A percentile compares a stretch with the other conserved stretches of the same genome.
Conservation (phyloP, 1,140 invertebrate genomes). For the Drosophila sulfurigaster region DNA sequence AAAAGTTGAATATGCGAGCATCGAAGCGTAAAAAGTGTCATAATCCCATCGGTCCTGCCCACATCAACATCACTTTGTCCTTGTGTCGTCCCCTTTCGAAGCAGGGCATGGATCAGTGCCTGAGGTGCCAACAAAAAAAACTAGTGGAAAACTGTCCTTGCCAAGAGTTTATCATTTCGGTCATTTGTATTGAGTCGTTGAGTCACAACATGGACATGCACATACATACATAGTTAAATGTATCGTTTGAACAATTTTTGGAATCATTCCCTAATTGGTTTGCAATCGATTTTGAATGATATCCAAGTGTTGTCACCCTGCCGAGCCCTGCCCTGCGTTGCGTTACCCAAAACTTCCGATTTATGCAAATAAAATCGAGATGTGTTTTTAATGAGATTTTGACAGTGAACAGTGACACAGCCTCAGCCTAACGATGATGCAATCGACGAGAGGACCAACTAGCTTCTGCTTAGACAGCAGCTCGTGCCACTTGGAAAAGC, state of each 20-base stretch:
- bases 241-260: conserved; percentile 34
- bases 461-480: not conserved
- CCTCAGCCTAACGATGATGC: conserved; percentile 40
- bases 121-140: not conserved
- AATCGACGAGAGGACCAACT: conserved; percentile 40
- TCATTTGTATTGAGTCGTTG: conserved; percentile 16
- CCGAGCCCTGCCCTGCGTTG: conserved; percentile 7
- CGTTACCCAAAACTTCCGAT: conserved; percentile 49
- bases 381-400: conserved; percentile 75
- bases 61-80: conserved; percentile 20
- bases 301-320: conserved; percentile 14
- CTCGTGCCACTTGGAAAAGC: not conserved
- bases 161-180: conserved; percentile 37
- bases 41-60: conserved; percentile 50
- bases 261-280: conserved; percentile 72
- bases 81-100: not conserved
- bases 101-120: not conserved
- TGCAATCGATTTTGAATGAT: conserved; percentile 72
- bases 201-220: conserved; percentile 1
- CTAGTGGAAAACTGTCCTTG: conserved; percentile 10
- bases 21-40: conserved; percentile 72
- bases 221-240: conserved; percentile 33
- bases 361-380: conserved; percentile 76
- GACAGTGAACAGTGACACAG: conserved; percentile 12
- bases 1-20: conserved; percentile 67